phyloP scores from a whole-genome alignment of 2,888 invertebrate species.

The Alentia gelatinosa region DNA sequence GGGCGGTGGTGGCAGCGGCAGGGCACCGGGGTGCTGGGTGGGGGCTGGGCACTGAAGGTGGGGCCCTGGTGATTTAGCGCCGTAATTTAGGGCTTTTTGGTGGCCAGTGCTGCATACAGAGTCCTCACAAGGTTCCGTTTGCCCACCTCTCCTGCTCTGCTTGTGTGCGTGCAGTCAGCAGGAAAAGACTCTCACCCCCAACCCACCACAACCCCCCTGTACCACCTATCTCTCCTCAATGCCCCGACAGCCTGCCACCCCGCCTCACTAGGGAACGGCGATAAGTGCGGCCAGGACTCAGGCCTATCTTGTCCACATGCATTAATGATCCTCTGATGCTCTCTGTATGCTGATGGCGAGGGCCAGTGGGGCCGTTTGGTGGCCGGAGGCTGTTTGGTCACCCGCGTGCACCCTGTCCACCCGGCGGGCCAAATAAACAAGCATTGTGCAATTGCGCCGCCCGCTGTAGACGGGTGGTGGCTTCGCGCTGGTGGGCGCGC shows the following conservation, averaged over 20 bases:
- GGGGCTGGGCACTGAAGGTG: neutral
- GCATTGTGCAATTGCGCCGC: slow-evolving; percentile 38
- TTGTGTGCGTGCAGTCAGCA: neutral
- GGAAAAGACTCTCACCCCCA: neutral
- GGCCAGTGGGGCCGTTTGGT: neutral
- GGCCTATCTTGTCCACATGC: slow-evolving; percentile 8
- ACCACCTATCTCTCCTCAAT: neutral
- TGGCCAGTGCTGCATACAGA: neutral
- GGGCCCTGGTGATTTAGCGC: neutral
- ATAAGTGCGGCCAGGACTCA: neutral
- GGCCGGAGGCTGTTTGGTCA: neutral
- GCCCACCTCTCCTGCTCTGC: neutral
- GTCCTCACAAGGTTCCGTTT: neutral
- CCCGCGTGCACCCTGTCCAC: neutral
- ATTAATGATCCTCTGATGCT: slow-evolving; percentile 9
- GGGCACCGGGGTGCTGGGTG: neutral
- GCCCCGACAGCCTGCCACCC: neutral
- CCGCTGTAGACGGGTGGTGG: neutral
- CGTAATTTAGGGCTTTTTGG: neutral
- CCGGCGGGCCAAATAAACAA: slow-evolving; percentile 34
- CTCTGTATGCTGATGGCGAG: slow-evolving; percentile 19
- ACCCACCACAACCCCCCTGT: neutral
- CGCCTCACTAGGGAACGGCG: neutral
- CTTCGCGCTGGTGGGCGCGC: neutral
- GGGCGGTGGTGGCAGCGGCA: neutral